Evolutionary conservation across 2,797 vertebrate species (phyloP), one percentile per base, ranked within the genome.

Genomic region (Centropyge bicolor): DNA sequence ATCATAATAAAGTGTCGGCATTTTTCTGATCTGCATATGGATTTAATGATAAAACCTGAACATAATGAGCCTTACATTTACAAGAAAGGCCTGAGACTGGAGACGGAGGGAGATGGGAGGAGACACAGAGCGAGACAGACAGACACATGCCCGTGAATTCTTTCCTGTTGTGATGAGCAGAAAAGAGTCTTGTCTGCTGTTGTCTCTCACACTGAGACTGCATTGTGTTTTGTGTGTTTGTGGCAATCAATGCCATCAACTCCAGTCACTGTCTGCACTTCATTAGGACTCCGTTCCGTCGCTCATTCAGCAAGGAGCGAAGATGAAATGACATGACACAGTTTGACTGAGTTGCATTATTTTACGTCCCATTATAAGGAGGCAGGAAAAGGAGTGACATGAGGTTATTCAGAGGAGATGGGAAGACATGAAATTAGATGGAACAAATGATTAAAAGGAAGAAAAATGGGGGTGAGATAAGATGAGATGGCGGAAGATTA

Each of bases 161-260:
- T 69, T 76, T 83, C 66, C 83, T 87, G 76, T 90, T 81, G 70
- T 80, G 68, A 74, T 5, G 74, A 77, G 63, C 65, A 91, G 86
- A 90, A 90, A 74, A 76, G 81, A 68, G 40, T 85, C 73, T 85
- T 83, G 75, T 88, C 81, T 74, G 73, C 78, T 54, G 75, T 75
- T 82, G 79, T 86, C 60, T 27, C 62, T 78, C 43, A 75, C 80
- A 88, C 87, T 91, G 86, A 78, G 81, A 56, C 65, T 45, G 24
- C 19, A 78, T 87, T 91, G 79, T 89, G 76, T 77, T 72, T 71
- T 52, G 63, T 81, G 61, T 81, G 61, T 82, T 45, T 60, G 79
- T 40, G 69, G 46, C 64, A 51, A 74, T 85, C 74, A 38, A 54
- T 67, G 59, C 68, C 70, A 84, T 90, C 77, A 79, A 83, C 82